phyloP scores from a whole-genome alignment of 53 echinoderm and acorn worm genomes.

The Holothuria leucospilota region DNA sequence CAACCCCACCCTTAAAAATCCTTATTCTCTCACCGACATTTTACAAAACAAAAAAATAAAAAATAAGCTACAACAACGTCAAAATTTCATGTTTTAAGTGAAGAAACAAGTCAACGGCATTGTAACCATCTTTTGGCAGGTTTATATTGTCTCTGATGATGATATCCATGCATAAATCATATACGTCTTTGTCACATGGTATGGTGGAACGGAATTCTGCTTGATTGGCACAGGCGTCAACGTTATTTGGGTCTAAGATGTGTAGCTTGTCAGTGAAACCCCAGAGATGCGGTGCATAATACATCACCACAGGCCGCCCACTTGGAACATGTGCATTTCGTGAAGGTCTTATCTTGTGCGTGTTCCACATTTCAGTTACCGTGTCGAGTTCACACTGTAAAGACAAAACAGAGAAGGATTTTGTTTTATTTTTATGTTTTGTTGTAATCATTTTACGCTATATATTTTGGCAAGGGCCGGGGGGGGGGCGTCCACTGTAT shows the following conservation, averaged over 20 bases:
- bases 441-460: too few relatives aligned
- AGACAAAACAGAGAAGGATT: background rate
- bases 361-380: conserved; percentile 58
- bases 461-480: too few relatives aligned
- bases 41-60: background rate
- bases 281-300: conserved; percentile 49
- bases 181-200: conserved; percentile 65
- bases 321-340: conserved; percentile 46
- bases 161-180: conserved; percentile 44
- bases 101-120: conserved; percentile 49
- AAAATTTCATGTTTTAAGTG: conserved; percentile 42
- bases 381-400: conserved; percentile 63
- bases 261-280: conserved; percentile 49
- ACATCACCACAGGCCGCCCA: conserved; percentile 42
- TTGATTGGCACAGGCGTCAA: conserved; percentile 49
- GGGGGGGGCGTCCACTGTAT: too few relatives aligned
- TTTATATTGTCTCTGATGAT: conserved; percentile 52
- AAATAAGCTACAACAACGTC: background rate
- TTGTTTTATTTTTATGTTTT: background rate
- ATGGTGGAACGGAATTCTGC: conserved; percentile 48
- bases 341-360: conserved; percentile 60
- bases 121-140: conserved; percentile 34
- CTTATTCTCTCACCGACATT: too few relatives aligned
- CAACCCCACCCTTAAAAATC: too few relatives aligned
- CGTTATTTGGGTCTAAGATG: conserved; percentile 23